These are phyloP conservation scores for Acholoe squamosa DNA, from an alignment of 2,888 invertebrate genomes.

Conservation along the genomic window DNA sequence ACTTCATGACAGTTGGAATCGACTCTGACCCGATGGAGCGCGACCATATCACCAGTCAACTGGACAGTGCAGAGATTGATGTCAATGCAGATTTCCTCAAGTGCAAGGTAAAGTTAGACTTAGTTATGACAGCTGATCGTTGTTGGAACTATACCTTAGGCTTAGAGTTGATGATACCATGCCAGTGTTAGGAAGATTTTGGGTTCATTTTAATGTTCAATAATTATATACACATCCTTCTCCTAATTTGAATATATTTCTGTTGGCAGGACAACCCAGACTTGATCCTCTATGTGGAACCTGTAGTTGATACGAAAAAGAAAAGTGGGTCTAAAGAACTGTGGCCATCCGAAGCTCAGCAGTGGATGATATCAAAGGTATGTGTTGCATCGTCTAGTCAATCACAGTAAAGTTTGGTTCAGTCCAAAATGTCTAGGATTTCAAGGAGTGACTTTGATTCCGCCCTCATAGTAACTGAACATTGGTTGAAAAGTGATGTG, in stretches of 20 bases:
- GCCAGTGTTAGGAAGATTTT: too few species aligned
- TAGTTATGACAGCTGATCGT: neutral
- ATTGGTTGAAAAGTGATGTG: too few species aligned
- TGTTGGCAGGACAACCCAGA: conserved; percentile 70
- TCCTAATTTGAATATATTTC: neutral
- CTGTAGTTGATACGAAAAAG: conserved; percentile 76
- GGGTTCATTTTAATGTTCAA: too few species aligned
- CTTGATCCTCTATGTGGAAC: conserved; percentile 77
- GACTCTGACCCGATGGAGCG: conserved; percentile 64
- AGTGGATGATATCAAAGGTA: conserved; percentile 81
- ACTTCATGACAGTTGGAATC: conserved; percentile 67
- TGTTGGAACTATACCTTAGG: too few species aligned
- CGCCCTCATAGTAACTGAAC: too few species aligned
- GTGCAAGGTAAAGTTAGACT: conserved; percentile 72
- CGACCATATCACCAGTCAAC: conserved; percentile 68
- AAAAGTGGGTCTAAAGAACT: conserved; percentile 73
- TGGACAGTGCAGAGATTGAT: conserved; percentile 73
- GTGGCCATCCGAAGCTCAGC: conserved; percentile 77
- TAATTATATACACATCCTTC: too few species aligned
- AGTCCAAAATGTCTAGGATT: too few species aligned
- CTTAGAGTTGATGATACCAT: too few species aligned
- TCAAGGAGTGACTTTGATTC: too few species aligned
- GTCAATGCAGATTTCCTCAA: conserved; percentile 74
- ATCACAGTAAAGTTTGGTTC: too few species aligned
- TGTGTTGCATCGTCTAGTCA: conserved; percentile 9